A percentile compares a stretch with the other conserved stretches of the same genome.
These are phyloP conservation scores for Ladona fulva DNA, from an alignment of 1,140 invertebrate genomes.

Conservation along the genomic window DNA sequence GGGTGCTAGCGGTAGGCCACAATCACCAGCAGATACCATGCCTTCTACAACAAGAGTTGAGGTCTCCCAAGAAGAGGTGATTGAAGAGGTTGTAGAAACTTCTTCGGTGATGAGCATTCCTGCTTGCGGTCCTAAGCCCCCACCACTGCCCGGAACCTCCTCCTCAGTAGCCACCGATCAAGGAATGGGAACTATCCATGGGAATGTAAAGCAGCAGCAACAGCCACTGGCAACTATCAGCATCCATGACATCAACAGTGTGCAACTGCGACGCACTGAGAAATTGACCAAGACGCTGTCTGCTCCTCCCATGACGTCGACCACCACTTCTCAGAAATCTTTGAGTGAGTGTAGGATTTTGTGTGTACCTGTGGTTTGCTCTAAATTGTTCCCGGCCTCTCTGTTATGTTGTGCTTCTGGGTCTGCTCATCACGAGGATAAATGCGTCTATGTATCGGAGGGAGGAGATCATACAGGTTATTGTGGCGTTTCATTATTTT, in stretches of 20 bases:
- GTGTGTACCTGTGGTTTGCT: conserved; percentile 6
- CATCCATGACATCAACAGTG: conserved; percentile 73
- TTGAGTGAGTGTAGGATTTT: conserved; percentile 17
- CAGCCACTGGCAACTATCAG: conserved; percentile 74
- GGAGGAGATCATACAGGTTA: neutral
- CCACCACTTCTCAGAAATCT: neutral
- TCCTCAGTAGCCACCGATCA: conserved; percentile 39
- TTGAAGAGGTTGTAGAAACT: conserved; percentile 24
- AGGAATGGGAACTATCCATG: neutral
- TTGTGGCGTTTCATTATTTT: neutral
- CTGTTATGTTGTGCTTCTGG: neutral
- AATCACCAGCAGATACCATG: conserved; percentile 25
- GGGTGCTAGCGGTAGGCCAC: conserved; percentile 17
- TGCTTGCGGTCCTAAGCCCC: conserved; percentile 41
- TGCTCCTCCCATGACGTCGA: conserved; percentile 40
- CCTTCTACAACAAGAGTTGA: conserved; percentile 20
- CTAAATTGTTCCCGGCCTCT: neutral
- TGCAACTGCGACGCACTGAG: conserved; percentile 64
- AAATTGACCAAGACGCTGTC: conserved; percentile 70
- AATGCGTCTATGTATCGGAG: neutral
- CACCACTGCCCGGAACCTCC: conserved; percentile 41
- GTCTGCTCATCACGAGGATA: neutral
- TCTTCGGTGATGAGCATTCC: conserved; percentile 18
- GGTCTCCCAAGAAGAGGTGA: conserved; percentile 18
- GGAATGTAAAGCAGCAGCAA: conserved; percentile 34